phyloP scores from a whole-genome alignment of 2,797 vertebrate species.

The Gallinago nigripennis region DNA sequence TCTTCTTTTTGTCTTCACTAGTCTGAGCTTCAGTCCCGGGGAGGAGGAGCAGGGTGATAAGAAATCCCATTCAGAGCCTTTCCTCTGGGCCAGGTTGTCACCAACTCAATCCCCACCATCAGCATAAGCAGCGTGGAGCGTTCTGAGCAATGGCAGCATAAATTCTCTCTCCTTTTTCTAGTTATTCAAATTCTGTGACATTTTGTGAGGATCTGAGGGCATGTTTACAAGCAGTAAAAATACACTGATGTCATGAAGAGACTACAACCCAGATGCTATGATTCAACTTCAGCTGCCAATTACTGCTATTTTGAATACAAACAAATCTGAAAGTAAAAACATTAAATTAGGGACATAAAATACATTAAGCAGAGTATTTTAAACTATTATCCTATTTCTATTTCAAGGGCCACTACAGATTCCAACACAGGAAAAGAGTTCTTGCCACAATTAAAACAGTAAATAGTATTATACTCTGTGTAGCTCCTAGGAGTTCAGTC shows the following conservation, averaged over 20 bases:
- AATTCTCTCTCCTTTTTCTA: conserved; percentile 24
- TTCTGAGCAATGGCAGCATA: not conserved
- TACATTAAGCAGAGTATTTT: not conserved
- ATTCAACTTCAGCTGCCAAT: conserved; percentile 20
- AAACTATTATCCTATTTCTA: not conserved
- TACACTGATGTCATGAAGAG: conserved; percentile 13
- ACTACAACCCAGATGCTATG: conserved; percentile 15
- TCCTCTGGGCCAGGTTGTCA: not conserved
- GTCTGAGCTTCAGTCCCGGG: not conserved
- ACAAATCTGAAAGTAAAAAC: conserved; percentile 30
- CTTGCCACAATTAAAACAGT: not conserved
- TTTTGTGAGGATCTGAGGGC: conserved; percentile 29
- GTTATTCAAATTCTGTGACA: conserved; percentile 16
- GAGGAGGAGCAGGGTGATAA: not conserved
- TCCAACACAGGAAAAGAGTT: not conserved
- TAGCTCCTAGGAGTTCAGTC: not conserved
- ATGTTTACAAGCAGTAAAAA: conserved; percentile 51
- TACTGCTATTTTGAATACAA: conserved; percentile 39
- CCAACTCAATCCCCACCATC: not conserved
- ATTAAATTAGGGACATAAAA: conserved; percentile 11
- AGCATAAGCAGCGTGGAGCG: accelerated
- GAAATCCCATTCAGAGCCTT: not conserved
- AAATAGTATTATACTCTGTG: not conserved
- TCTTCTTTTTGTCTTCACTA: not conserved
- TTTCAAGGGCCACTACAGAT: not conserved